A percentile compares a stretch with the other conserved stretches of the same genome.
These are phyloP conservation scores for Phyllotis vaccarum DNA, from an alignment of 2,797 vertebrate genomes.

Conservation along the genomic window DNA sequence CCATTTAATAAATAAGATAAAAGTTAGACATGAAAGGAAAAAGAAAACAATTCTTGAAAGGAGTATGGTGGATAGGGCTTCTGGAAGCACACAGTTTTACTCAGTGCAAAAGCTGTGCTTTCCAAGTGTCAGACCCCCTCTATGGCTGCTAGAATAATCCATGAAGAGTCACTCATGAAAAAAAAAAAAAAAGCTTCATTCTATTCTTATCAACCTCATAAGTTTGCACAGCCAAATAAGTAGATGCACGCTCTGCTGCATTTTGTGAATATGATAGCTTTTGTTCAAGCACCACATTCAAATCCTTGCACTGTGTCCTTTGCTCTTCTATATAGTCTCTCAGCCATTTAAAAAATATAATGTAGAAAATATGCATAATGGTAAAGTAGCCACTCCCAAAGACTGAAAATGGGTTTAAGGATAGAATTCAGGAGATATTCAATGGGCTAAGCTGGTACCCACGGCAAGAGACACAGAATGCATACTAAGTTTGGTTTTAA, in stretches of 20 bases:
- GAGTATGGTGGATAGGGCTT: not conserved
- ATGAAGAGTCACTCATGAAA: slow-evolving; percentile 73
- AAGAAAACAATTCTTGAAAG: not conserved
- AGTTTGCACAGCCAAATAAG: slow-evolving; percentile 77
- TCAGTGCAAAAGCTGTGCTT: slow-evolving; percentile 46
- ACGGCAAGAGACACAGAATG: not conserved
- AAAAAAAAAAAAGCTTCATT: slow-evolving; percentile 36
- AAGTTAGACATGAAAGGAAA: not conserved
- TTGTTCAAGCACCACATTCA: slow-evolving; percentile 78
- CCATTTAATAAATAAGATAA: not conserved
- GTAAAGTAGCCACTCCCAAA: slow-evolving; percentile 48
- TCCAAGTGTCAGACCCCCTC: slow-evolving; percentile 16
- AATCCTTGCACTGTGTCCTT: slow-evolving; percentile 74
- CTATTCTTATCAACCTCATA: slow-evolving; percentile 69
- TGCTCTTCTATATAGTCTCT: slow-evolving; percentile 62
- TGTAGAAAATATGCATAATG: slow-evolving; percentile 55
- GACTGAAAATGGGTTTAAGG: slow-evolving; percentile 60
- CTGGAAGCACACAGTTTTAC: not conserved
- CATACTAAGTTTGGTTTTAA: slow-evolving; percentile 53
- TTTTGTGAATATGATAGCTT: slow-evolving; percentile 76
- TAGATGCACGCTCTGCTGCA: slow-evolving; percentile 69
- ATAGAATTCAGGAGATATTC: slow-evolving; percentile 41
- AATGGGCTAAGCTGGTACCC: not conserved
- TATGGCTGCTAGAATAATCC: slow-evolving; percentile 43
- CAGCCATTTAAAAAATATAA: slow-evolving; percentile 69